Evolutionary conservation across 2,888 invertebrate species (phyloP).

Genomic region (Alviniconcha strummeri): DNA sequence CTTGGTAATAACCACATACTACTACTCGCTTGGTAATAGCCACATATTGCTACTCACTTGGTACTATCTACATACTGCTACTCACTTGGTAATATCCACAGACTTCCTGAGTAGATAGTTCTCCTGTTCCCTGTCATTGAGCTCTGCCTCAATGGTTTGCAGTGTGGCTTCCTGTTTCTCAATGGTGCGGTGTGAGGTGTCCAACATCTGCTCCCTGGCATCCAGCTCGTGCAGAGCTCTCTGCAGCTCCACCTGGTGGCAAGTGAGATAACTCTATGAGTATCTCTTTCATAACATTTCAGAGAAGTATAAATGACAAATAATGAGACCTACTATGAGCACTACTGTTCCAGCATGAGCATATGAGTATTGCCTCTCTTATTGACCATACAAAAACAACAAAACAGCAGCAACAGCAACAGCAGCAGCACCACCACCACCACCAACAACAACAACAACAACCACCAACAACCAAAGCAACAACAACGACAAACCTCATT

Average conservation of each 20-base stretch:
- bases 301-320: no score
- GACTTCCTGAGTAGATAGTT: constrained; percentile 57
- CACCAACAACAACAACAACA: no score
- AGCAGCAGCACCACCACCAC: no score
- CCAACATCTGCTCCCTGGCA: constrained; percentile 62
- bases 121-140: constrained; percentile 63
- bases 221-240: constrained; percentile 61
- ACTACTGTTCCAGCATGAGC: no score
- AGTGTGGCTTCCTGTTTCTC: constrained; percentile 65
- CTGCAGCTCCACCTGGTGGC: constrained; percentile 66
- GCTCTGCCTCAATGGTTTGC: constrained; percentile 61
- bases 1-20: no score
- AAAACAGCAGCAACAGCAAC: no score
- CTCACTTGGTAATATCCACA: constrained; percentile 31
- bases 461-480: neutral
- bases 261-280: neutral
- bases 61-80: neutral
- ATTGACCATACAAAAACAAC: no score
- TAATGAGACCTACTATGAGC: no score
- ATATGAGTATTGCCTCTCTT: no score
- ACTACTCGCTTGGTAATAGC: no score
- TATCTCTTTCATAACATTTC: no score
- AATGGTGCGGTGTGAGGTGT: constrained; percentile 62
- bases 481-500: constrained; percentile 60
- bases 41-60: no score